Base-by-base conservation (phyloP, 1,140 invertebrate species). In the Drosophila cardini region DNA sequence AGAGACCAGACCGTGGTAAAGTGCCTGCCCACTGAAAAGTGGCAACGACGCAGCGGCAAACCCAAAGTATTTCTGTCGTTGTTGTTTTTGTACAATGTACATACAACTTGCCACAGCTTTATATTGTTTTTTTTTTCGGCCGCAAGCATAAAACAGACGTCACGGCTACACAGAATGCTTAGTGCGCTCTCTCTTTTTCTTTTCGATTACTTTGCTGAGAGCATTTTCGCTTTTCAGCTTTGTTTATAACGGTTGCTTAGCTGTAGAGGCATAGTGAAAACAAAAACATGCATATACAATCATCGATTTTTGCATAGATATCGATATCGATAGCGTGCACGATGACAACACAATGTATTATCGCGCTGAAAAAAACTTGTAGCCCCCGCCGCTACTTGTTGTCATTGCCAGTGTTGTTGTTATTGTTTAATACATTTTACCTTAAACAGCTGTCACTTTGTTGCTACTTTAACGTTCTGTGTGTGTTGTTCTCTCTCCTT, bases 371-470 rank as follows among this genome's bases (percentile, higher is more conserved):
- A 62, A 26, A 45, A 52, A 15, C 45, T 15, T 52, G 21, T 55
- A 53, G 42, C 53, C 38, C 64, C 63, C 64, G 48, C 60, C 64
- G 48, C 72, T 80, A 87, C 76, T 73, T 89, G 76, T 73, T 86
- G 72, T 79, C 75, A 76, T 75, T 76, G 45, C 48, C 61, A 30
- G 32, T 68, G 38, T 67, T 64, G 38, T 55, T 72, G 64, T 60
- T 75, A 34, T 65, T 78, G 52, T 30, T 52, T 52, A 8, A 52
- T 30, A 57, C 52, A 76, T 68, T 76, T 87, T 80, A 84, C 74
- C 77, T 78, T 80, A 80, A 89, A 89, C 84, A 89, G 84, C 84
- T 89, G 84, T 87, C 84, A 87, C 57, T 72, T 80, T 61, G 67
- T 52, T 62, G 58, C 42, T 62, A 53, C 43, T 67, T 36, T 79